Conservation (phyloP, 2,797 vertebrate species). For the Lophotriccus pileatus region DNA sequence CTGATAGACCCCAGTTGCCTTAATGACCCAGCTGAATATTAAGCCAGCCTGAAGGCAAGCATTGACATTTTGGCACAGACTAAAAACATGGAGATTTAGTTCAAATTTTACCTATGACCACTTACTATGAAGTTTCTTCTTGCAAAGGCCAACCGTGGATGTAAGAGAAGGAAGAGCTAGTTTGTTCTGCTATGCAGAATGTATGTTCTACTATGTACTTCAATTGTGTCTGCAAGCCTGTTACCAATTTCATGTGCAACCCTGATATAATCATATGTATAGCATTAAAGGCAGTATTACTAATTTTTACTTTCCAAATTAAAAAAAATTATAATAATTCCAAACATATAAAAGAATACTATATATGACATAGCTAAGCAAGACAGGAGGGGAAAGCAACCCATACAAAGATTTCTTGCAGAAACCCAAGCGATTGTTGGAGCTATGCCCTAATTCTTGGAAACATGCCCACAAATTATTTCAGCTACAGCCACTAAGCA, state of each 20-base stretch:
- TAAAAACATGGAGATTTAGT: slow-evolving; percentile 13
- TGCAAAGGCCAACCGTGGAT: background rate
- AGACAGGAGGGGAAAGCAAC: background rate
- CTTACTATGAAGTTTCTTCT: background rate
- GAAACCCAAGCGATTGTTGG: background rate
- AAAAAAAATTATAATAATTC: background rate
- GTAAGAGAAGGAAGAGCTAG: background rate
- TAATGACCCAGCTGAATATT: slow-evolving; percentile 36
- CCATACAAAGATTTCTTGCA: background rate
- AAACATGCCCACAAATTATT: background rate
- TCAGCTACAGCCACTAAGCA: background rate
- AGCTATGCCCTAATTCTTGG: background rate
- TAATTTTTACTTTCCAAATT: background rate
- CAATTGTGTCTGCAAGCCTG: background rate
- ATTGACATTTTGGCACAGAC: slow-evolving; percentile 65
- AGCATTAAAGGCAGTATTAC: background rate
- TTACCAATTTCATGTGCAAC: background rate
- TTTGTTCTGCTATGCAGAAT: background rate
- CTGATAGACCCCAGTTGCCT: slow-evolving; percentile 4
- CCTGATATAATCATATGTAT: background rate
- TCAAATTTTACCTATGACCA: background rate
- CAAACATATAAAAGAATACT: background rate
- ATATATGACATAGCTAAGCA: background rate
- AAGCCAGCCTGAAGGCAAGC: slow-evolving; percentile 57
- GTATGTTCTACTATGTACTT: background rate